A percentile compares a stretch with the other conserved stretches of the same genome.
phyloP scores from a whole-genome alignment of 1,140 invertebrate genomes.

The Trichonephila inaurata region DNA sequence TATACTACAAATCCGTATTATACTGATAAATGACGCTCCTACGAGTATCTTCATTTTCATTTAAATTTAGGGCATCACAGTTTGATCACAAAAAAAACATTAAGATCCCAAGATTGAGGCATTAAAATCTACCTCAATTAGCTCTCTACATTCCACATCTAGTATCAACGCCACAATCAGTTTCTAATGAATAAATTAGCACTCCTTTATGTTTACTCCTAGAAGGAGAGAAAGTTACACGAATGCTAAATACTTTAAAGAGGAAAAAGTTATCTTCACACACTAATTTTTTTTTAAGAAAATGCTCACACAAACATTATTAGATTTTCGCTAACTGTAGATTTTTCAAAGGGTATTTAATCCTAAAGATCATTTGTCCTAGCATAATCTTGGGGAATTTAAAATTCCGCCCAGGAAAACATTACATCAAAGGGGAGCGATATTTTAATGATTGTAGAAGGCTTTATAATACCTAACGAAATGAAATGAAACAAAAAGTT shows the following conservation, averaged over 20 bases:
- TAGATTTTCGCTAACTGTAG: not conserved
- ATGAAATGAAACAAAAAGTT: not conserved
- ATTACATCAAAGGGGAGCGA: not conserved
- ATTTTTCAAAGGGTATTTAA: not conserved
- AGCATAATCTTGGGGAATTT: not conserved
- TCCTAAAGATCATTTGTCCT: not conserved
- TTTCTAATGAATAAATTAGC: slow-evolving; percentile 52
- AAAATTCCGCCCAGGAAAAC: not conserved
- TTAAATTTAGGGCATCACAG: not conserved
- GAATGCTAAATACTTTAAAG: not conserved
- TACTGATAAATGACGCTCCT: not conserved
- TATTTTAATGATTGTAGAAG: not conserved
- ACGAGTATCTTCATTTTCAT: not conserved
- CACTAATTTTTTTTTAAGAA: not conserved
- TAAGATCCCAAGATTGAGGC: not conserved
- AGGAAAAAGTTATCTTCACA: not conserved
- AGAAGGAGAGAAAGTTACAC: not conserved
- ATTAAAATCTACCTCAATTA: not conserved
- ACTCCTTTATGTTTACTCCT: not conserved
- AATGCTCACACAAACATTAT: not conserved
- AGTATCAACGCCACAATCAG: slow-evolving; percentile 7
- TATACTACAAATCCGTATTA: too few species aligned
- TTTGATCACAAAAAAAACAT: not conserved
- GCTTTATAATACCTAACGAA: not conserved
- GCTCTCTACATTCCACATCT: not conserved